Evolutionary conservation across 1,140 invertebrate genomes (phyloP).

Genomic region (Drosophila nigrodunni): DNA sequence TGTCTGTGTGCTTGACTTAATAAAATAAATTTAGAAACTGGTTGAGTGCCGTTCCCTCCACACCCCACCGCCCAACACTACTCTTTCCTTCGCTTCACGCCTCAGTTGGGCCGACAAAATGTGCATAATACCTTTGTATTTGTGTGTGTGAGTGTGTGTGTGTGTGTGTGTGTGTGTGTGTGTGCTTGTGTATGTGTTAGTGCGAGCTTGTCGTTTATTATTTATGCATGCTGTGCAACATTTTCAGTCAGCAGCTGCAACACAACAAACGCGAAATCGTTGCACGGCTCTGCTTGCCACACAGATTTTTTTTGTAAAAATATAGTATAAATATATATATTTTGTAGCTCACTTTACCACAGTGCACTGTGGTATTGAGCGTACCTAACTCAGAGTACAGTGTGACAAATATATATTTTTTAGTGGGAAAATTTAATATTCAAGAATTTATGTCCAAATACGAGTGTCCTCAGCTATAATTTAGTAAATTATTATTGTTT

Average conservation of each 20-base stretch:
- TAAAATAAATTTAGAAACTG: slow-evolving; percentile 82
- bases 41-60: slow-evolving; percentile 47
- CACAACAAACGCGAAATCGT: slow-evolving; percentile 74
- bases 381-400: slow-evolving; percentile 24
- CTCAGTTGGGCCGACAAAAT: slow-evolving; percentile 68
- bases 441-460: no score
- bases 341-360: slow-evolving; percentile 21
- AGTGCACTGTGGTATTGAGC: slow-evolving; percentile 7
- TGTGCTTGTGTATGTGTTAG: slow-evolving; percentile 20
- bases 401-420: slow-evolving; percentile 9
- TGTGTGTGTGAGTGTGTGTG: slow-evolving; percentile 17
- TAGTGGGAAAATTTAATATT: neutral
- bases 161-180: no score
- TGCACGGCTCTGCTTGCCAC: slow-evolving; percentile 63
- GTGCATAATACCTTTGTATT: slow-evolving; percentile 68
- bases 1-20: slow-evolving; percentile 83
- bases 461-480: no score
- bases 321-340: slow-evolving; percentile 4
- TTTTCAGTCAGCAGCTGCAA: slow-evolving; percentile 74
- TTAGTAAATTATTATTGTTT: no score
- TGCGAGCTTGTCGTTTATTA: slow-evolving; percentile 72
- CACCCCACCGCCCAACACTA: neutral
- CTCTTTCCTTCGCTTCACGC: slow-evolving; percentile 37
- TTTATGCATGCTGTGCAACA: slow-evolving; percentile 82
- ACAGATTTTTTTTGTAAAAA: slow-evolving; percentile 55